These are phyloP conservation scores for Danio kyathit DNA, from an alignment of 2,797 vertebrate genomes.

Conservation along the genomic window DNA sequence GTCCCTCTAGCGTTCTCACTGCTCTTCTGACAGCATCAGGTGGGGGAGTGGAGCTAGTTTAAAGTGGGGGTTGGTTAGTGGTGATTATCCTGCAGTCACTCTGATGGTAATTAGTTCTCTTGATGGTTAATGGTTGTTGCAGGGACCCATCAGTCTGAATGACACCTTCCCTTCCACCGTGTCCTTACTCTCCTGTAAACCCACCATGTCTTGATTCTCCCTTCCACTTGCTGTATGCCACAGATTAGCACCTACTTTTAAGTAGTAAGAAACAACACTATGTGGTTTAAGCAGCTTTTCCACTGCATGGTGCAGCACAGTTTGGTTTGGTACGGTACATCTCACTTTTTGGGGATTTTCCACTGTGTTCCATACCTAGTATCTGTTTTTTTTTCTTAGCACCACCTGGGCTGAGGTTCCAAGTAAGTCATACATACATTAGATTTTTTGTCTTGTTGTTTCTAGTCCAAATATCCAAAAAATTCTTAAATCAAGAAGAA, in stretches of 20 bases:
- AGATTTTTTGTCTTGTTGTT: no score
- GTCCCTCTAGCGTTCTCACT: conserved; percentile 29
- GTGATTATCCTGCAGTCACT: conserved; percentile 76
- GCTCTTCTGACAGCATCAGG: conserved; percentile 54
- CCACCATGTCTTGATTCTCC: background rate
- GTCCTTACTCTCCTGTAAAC: conserved; percentile 22
- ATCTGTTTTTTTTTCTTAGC: no score
- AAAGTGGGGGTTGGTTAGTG: conserved; percentile 65
- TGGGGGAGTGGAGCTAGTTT: conserved; percentile 65
- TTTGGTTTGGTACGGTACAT: no score
- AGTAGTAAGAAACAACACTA: no score
- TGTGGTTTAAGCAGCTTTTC: background rate
- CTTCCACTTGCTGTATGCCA: background rate
- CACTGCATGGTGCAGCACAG: no score
- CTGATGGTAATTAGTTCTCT: conserved; percentile 76
- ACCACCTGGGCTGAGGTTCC: no score
- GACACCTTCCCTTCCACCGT: conserved; percentile 31
- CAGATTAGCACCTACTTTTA: background rate
- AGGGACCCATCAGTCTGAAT: conserved; percentile 65
- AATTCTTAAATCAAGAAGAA: no score
- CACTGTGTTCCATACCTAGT: no score
- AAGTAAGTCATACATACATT: no score
- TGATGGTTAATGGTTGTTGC: conserved; percentile 66
- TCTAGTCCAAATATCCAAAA: no score
- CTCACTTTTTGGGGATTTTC: no score